Evolutionary conservation across 1,140 invertebrate species (phyloP), one percentile per base, ranked within the genome.

Genomic region (Coenobita brevimanus): DNA sequence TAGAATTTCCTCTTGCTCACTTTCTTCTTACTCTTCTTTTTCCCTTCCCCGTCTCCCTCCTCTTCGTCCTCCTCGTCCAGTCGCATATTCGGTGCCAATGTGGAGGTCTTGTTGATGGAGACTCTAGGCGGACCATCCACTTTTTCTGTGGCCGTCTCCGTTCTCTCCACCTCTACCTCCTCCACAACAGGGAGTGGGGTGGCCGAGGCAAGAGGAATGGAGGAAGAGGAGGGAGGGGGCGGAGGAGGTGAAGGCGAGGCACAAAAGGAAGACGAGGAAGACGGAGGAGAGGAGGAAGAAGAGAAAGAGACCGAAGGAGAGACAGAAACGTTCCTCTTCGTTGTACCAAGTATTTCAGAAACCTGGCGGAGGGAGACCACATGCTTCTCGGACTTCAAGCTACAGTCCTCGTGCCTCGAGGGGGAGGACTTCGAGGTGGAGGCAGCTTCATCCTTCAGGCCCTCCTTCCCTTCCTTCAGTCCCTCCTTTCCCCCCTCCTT

Each of bases 1-100:
- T 86, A 86, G 38, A 86, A 86, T 41, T 86, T 86, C 73, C 73
- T 86, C 83, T 86, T 86, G 27, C 46, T 15, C 4, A 30, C 46
- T 57, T 46, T 78, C 71, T 86, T 86, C 83, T 86, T 86, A 41
- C 41, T 78, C 15, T 6, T 38, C 10, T 10, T 67, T 21, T n/a
- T 46, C 24, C n/a, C 82, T 1, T 41, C 69, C 24, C 60, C 82
- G 4, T 60, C 69, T n/a, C 36, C 82, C 17, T 43, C 82, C 36
- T 75, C 69, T 54, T 86, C 83, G 8, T 83, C 43, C 41, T 57
- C 43, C 33, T 83, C 64, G 27, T 75, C 30, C 43, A 67, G 71
- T 8, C 50, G 33, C 24, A 38, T 21, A 46, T n/a, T 10, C 17
- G 73, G 57, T 13, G 57, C 73, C 1, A 86, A 73, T 1, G 83